A percentile compares a stretch with the other conserved stretches of the same genome.
Conservation (phyloP, 2,888 invertebrate genomes). For the Chrysolina americana region DNA sequence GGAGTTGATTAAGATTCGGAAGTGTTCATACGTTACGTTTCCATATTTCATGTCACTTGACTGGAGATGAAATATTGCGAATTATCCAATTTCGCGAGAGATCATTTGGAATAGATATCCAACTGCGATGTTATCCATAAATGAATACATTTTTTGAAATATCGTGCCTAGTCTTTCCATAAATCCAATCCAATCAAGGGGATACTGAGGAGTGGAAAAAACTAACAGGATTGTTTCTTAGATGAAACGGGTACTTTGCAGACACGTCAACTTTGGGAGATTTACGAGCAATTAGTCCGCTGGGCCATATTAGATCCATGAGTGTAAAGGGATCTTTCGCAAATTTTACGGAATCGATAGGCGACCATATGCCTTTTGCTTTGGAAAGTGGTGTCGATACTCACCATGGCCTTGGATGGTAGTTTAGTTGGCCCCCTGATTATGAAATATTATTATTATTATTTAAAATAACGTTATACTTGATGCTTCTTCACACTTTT, state of each 20-base stretch:
- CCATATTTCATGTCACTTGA: background rate
- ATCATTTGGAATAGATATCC: background rate
- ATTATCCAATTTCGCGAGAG: background rate
- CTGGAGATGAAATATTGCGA: slow-evolving; percentile 7
- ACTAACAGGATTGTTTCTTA: background rate
- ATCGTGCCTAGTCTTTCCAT: background rate
- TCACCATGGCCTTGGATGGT: too few species aligned
- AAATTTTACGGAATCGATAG: too few species aligned
- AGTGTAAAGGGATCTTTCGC: too few species aligned
- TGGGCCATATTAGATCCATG: too few species aligned
- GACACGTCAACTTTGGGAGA: too few species aligned
- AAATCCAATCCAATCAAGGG: background rate
- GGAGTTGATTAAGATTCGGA: background rate
- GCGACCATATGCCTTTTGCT: too few species aligned
- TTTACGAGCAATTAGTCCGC: too few species aligned
- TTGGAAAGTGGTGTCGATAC: too few species aligned
- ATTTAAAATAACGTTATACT: too few species aligned
- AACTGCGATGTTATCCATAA: background rate
- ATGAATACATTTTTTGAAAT: slow-evolving; percentile 4
- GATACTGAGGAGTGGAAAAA: background rate
- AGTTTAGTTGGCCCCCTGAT: too few species aligned
- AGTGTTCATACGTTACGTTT: background rate
- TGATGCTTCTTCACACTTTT: too few species aligned
- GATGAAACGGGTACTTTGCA: background rate
- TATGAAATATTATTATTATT: too few species aligned